Evolutionary conservation across 2,797 vertebrate genomes (phyloP), one percentile per base, ranked within the genome.

Genomic region (Setipinna tenuifilis): DNA sequence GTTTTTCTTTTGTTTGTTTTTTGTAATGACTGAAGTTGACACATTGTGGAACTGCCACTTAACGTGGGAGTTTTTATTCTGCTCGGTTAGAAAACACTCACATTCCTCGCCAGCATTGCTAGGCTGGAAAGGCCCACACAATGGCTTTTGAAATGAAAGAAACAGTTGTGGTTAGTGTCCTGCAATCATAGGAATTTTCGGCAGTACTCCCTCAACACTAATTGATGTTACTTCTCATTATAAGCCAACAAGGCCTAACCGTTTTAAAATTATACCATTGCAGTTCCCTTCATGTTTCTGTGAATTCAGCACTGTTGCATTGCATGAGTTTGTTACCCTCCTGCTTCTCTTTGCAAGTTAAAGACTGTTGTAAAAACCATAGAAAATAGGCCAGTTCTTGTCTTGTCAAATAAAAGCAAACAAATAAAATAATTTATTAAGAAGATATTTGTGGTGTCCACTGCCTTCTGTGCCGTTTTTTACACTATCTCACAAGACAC

Each of bases 361-460:
- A 14, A 71, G 16, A n/a, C 19, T 61, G 50, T 14, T 54, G 50
- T 54, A 10, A 54, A 54, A 54, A 54, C 50, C 35, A 41, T 41
- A 41, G n/a, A 62, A 71, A 28, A 25, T 28, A 5, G 58, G 58
- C 12, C 62, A 68, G 7, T 68, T 68, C 1, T 61, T 61, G 21
- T n/a, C 59, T n/a, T 68, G 25, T 28, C 23, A 16, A 7, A 7
- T 75, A 41, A 19, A 75, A 75, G 17, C 1, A 75, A 75, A 75
- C 31, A 6, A 75, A 75, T 75, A 75, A 75, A 75, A 75, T 75
- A 41, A 75, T 75, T 75, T 75, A 75, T 75, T 75, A 75, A 35
- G 31, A 75, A 75, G 31, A 5, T 17, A 75, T 75, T 35, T 35
- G 16, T 75, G 12, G 16, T 75, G 17, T 41, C 16, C 14, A 2